A percentile compares a stretch with the other conserved stretches of the same genome.
phyloP scores from a whole-genome alignment of 2,113 vertebrate species.

The Empidonax alnorum region DNA sequence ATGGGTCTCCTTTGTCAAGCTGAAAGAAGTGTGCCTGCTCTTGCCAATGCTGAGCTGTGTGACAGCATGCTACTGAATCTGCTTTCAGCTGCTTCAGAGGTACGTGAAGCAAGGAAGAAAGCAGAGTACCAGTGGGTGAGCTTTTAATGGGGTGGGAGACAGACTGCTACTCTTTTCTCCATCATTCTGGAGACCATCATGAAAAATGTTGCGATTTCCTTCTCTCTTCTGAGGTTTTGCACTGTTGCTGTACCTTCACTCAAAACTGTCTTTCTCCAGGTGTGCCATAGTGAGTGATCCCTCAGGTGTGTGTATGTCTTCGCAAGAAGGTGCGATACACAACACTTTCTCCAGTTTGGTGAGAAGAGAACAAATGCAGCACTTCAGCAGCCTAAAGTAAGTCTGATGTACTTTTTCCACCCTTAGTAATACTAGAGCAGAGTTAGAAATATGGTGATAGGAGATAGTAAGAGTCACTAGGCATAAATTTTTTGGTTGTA shows the following conservation, averaged over 20 bases:
- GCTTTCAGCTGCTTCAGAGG: conserved; percentile 67
- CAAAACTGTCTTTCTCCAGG: not conserved
- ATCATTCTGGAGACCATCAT: conserved; percentile 67
- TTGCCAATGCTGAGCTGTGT: conserved; percentile 45
- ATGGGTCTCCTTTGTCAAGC: conserved; percentile 60
- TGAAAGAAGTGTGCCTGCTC: conserved; percentile 51
- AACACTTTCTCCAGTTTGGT: not conserved
- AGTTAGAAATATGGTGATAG: not conserved
- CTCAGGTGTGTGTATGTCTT: not conserved
- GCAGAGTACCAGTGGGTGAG: conserved; percentile 72
- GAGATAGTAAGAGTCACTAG: not conserved
- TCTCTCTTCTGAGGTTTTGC: conserved; percentile 16
- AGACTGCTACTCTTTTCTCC: conserved; percentile 73
- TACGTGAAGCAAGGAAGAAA: conserved; percentile 71
- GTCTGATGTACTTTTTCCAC: not conserved
- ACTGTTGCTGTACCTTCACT: not conserved
- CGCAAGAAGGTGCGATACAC: not conserved
- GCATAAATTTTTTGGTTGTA: not conserved
- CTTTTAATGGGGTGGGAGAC: conserved; percentile 74
- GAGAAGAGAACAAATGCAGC: not conserved
- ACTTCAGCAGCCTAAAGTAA: not conserved
- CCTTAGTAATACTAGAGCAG: not conserved
- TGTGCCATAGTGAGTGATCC: not conserved
- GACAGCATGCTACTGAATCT: conserved; percentile 61
- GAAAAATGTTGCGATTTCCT: conserved; percentile 62